Conservation (phyloP, 2,797 vertebrate species). For the Tauraco hartlaubi region DNA sequence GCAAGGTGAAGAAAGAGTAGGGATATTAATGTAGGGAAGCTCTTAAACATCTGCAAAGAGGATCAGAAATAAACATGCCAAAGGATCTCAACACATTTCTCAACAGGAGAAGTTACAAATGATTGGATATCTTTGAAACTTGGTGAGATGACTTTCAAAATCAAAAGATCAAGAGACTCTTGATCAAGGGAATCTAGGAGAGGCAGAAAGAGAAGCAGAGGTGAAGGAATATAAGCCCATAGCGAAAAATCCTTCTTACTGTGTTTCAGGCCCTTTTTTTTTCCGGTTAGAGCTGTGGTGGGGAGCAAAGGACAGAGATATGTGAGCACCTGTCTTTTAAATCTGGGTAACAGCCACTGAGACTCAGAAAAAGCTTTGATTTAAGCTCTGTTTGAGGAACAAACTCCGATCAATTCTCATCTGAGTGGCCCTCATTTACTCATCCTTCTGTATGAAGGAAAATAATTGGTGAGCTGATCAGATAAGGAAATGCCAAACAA, state of each 20-base stretch:
- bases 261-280: not conserved
- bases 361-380: not conserved
- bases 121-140: constrained; percentile 7
- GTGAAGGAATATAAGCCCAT: not conserved
- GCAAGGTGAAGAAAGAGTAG: not conserved
- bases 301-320: not conserved
- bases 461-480: not conserved
- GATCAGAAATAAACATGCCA: constrained; percentile 28
- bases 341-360: not conserved
- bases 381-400: not conserved
- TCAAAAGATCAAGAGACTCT: constrained; percentile 23
- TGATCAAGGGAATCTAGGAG: constrained; percentile 36
- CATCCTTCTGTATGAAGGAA: not conserved
- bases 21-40: not conserved
- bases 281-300: not conserved
- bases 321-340: not conserved
- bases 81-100: not conserved
- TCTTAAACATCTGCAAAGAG: not conserved
- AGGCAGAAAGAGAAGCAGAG: not conserved
- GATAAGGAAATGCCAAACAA: not conserved
- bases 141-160: not conserved
- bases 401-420: not conserved
- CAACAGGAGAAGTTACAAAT: not conserved
- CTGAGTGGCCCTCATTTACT: not conserved
- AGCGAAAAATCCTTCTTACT: not conserved